phyloP scores from a whole-genome alignment of 2,797 vertebrate species.

The Falco naumanni region DNA sequence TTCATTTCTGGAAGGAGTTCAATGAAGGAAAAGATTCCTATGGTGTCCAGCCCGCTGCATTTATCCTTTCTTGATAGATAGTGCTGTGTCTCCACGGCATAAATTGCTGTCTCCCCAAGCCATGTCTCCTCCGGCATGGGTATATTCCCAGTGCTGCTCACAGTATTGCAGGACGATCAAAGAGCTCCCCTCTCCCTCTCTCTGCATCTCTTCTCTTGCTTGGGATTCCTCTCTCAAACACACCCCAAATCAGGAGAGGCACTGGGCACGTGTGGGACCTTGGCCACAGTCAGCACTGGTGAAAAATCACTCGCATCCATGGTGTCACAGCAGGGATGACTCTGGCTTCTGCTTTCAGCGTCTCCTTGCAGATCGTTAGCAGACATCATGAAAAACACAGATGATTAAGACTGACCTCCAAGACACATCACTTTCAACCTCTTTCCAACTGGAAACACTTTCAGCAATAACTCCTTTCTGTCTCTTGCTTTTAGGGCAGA shows the following conservation, averaged over 20 bases:
- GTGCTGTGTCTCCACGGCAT: background rate
- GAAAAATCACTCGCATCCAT: background rate
- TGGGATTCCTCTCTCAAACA: background rate
- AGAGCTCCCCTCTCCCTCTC: background rate
- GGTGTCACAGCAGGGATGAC: background rate
- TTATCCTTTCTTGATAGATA: background rate
- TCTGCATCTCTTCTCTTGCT: background rate
- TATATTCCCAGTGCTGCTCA: background rate
- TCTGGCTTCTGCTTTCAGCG: background rate
- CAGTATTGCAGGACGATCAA: background rate
- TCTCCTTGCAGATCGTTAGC: background rate
- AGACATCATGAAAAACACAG: conserved; percentile 6
- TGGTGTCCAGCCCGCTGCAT: background rate
- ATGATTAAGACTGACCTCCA: background rate
- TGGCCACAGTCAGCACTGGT: background rate
- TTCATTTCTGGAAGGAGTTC: conserved; percentile 11
- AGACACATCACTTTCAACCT: background rate
- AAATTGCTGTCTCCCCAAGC: background rate
- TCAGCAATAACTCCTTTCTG: background rate
- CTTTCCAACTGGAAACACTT: conserved; percentile 14
- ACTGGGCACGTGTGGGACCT: background rate
- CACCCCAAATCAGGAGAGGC: background rate
- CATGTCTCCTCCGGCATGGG: fast-evolving
- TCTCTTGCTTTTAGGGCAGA: background rate
- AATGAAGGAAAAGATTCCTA: background rate